These are phyloP conservation scores for Pandion haliaetus DNA, from an alignment of 2,113 vertebrate species.

Conservation along the genomic window DNA sequence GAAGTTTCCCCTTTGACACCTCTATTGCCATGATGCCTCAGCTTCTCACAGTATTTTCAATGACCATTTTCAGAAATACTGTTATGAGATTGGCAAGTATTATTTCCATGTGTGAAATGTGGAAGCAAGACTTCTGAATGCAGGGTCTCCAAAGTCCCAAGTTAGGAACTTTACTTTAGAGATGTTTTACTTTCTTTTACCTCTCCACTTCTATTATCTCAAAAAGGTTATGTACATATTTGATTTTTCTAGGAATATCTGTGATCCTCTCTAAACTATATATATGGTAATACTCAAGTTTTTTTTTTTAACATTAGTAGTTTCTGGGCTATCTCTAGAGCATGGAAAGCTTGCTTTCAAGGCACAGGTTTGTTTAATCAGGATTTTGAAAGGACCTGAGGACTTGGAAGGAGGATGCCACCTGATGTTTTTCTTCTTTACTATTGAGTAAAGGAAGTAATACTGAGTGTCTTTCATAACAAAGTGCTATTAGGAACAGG, in stretches of 20 bases:
- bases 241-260: not conserved
- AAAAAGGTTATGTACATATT: accelerated
- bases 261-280: not conserved
- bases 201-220: not conserved
- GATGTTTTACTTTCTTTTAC: not conserved
- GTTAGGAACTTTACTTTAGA: not conserved
- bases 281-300: not conserved
- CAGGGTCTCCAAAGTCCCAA: not conserved
- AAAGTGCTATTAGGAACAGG: not conserved
- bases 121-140: not conserved
- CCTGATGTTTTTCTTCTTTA: not conserved
- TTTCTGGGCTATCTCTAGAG: not conserved
- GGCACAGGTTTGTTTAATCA: not conserved
- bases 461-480: not conserved
- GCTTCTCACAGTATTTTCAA: not conserved
- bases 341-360: not conserved
- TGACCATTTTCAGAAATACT: not conserved
- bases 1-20: not conserved
- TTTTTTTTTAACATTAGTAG: not conserved
- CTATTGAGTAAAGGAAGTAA: not conserved
- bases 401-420: not conserved
- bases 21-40: not conserved
- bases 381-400: not conserved
- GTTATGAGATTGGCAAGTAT: not conserved
- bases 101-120: not conserved